Conservation (phyloP, 2,797 vertebrate genomes). For the Pseudomugil tenellus region DNA sequence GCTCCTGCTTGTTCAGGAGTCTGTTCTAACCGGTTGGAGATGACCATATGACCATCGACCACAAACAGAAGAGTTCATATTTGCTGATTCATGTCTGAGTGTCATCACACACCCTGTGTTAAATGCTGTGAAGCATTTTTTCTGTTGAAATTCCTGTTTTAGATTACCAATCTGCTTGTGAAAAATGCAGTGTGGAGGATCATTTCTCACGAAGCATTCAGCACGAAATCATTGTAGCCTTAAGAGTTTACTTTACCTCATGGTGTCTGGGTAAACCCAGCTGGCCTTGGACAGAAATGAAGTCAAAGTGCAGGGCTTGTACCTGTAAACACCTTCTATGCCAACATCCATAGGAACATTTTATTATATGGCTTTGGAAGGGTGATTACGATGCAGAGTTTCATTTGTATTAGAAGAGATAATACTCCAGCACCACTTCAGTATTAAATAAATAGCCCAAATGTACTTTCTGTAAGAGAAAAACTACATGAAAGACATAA, state of each 20-base stretch:
- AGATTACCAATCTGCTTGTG: constrained; percentile 11
- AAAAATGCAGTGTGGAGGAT: not conserved
- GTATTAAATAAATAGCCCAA: too few species aligned
- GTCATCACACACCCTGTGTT: not conserved
- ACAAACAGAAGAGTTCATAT: constrained; percentile 9
- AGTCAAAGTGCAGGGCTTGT: not conserved
- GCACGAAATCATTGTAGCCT: not conserved
- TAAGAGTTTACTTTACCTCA: not conserved
- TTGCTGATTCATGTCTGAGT: constrained; percentile 19
- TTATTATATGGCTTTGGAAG: too few species aligned
- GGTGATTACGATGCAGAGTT: too few species aligned
- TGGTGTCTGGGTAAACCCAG: not conserved
- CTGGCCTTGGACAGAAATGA: not conserved
- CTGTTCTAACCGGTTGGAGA: not conserved
- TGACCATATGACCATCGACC: constrained; percentile 2
- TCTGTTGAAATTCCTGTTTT: not conserved
- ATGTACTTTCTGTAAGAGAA: too few species aligned
- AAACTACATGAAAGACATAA: too few species aligned
- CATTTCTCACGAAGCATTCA: not conserved
- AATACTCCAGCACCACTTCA: too few species aligned
- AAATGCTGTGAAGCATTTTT: not conserved
- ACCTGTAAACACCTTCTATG: too few species aligned
- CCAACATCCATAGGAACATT: not conserved
- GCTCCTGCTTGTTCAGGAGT: not conserved
- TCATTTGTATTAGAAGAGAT: too few species aligned